Percentiles rank a stretch among this genome's conserved stretches.
These are phyloP conservation scores for Rhineura floridana DNA, from an alignment of 2,113 vertebrate species.

Conservation along the genomic window DNA sequence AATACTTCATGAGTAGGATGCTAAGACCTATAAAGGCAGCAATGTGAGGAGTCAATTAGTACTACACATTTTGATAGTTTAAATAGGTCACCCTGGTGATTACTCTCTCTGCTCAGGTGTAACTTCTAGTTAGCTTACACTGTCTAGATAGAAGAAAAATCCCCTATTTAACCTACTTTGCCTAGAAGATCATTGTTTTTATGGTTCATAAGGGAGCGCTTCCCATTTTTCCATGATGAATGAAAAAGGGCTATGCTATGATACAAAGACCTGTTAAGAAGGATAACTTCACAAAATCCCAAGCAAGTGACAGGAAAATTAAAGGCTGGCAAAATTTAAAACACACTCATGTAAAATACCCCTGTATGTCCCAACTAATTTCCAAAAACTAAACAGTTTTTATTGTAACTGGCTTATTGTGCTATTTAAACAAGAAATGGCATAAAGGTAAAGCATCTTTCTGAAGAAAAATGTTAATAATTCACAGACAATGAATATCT, in stretches of 20 bases:
- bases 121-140: background rate
- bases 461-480: conserved; percentile 26
- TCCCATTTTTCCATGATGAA: background rate
- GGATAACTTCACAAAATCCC: conserved; percentile 35
- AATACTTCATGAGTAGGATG: conserved; percentile 15
- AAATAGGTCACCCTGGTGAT: background rate
- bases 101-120: background rate
- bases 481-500: background rate
- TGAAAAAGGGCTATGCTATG: background rate
- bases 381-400: background rate
- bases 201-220: background rate
- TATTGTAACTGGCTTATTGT: background rate
- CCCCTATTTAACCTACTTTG: background rate
- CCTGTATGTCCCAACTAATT: background rate
- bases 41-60: background rate
- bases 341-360: background rate
- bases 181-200: background rate
- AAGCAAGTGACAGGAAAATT: conserved; percentile 7
- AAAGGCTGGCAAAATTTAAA: background rate
- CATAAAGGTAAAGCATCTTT: background rate
- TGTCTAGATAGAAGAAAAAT: background rate
- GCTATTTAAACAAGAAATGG: background rate
- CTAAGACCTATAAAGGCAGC: conserved; percentile 5
- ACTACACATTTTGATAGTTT: background rate
- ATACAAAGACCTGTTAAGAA: conserved; percentile 13